phyloP scores from a whole-genome alignment of 2,888 invertebrate genomes.

The Dicycla oo region DNA sequence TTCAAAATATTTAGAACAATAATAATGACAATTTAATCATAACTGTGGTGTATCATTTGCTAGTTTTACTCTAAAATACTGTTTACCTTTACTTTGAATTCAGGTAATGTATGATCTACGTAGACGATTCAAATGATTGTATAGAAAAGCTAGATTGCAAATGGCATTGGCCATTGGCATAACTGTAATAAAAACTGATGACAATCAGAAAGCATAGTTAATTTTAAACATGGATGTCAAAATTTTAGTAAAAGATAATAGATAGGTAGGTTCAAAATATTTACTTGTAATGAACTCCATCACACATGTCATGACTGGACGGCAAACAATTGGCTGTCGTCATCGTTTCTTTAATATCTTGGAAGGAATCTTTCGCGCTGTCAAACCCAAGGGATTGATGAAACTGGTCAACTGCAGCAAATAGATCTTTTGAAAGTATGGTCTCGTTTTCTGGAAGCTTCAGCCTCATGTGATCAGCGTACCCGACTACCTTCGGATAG shows the following conservation, averaged over 20 bases:
- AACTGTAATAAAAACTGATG: neutral
- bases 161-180: neutral
- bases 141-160: neutral
- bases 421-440: constrained; percentile 86
- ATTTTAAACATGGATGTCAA: too few relatives aligned
- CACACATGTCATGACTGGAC: constrained; percentile 93
- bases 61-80: neutral
- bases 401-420: constrained; percentile 91
- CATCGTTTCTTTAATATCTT: constrained; percentile 90
- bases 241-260: neutral
- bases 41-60: too few relatives aligned
- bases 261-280: constrained; percentile 19
- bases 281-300: constrained; percentile 92
- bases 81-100: neutral
- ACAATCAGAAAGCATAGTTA: neutral
- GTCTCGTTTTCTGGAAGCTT: constrained; percentile 82
- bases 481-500: constrained; percentile 87
- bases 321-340: constrained; percentile 92
- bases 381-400: constrained; percentile 91
- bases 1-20: too few relatives aligned
- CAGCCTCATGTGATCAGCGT: constrained; percentile 89
- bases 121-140: neutral
- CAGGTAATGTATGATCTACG: neutral
- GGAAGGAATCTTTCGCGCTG: constrained; percentile 91
- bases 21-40: too few relatives aligned